Evolutionary conservation across 2,888 invertebrate genomes (phyloP).

Genomic region (Acleris emargana): DNA sequence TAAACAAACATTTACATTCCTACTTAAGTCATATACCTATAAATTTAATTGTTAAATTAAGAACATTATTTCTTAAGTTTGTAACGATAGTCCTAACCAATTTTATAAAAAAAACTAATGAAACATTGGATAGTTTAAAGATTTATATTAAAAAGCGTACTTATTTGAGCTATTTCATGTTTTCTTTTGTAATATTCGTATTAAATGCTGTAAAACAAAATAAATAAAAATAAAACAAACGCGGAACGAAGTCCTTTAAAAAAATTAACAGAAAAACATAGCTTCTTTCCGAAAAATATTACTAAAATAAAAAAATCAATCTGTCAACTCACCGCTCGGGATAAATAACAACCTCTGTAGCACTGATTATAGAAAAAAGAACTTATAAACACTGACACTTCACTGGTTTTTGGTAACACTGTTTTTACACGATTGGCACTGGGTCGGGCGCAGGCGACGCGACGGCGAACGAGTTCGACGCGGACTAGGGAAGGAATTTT

Average conservation of each 20-base stretch:
- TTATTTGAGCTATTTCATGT: background rate
- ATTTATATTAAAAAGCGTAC: too few relatives aligned
- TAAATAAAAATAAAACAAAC: too few relatives aligned
- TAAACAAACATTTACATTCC: too few relatives aligned
- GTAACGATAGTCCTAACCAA: too few relatives aligned
- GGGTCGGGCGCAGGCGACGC: conserved; percentile 6
- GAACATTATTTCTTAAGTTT: too few relatives aligned
- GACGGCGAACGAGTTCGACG: conserved; percentile 39
- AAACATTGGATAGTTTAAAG: too few relatives aligned
- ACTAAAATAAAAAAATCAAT: conserved; percentile 19
- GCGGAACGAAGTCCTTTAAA: too few relatives aligned
- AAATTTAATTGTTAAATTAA: too few relatives aligned
- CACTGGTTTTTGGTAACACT: conserved; percentile 30
- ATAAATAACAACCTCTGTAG: conserved; percentile 30
- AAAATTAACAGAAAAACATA: too few relatives aligned
- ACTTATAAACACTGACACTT: conserved; percentile 26
- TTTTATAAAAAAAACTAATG: too few relatives aligned
- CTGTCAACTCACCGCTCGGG: conserved; percentile 35
- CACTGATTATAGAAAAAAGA: conserved; percentile 24
- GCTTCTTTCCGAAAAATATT: conserved; percentile 2
- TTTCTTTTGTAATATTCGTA: background rate
- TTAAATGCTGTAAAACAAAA: background rate
- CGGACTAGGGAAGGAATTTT: conserved; percentile 51
- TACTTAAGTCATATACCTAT: too few relatives aligned
- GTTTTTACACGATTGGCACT: conserved; percentile 14